Evolutionary conservation across 2,797 vertebrate species (phyloP), one percentile per base, ranked within the genome.

Genomic region (Platyrinchus mystaceus): DNA sequence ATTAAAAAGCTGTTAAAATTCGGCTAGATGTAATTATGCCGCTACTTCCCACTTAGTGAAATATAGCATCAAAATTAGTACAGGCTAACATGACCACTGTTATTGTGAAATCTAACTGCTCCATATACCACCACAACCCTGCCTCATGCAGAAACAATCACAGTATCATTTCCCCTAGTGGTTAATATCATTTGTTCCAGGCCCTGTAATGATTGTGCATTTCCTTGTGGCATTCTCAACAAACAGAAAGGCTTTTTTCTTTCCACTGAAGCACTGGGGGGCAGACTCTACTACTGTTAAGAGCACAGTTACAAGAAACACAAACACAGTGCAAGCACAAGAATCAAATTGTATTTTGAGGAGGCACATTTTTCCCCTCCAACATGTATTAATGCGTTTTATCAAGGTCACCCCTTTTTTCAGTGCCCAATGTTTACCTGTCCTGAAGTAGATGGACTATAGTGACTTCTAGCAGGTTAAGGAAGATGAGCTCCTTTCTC

Each of bases 1-100:
- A 93, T 95, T 93, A 71, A 89, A 92, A 92, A 81, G 89, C 36
- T 9, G 44, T 96, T 94, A 95, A 71, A 89, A 71, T 92, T 78
- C 47, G 66, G 78, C 69, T 96, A 68, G 49, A 89, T 92, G 81
- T 70, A 84, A 59, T 41, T 58, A 79, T 53, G 84, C 44, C 87
- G 69, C 64, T 78, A 44, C 84, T 94, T 95, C 90, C 93, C 66
- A 78, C 66, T 85, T 89, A 55, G 39, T 94, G 90, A 95, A 95
- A 97, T 90, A 90, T 6, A 78, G 87, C 89, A 81, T 44, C 58
- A 69, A 81, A 92, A 93, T 87, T 60, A 94, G 85, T 44, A 76
- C 66, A 84, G 79, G 71, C 18, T 2, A 91, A 92, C 52, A 77
- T 13, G 50, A 55, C 52, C 83, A 60, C 63, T 9, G 44, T 68